Evolutionary conservation across 2,888 invertebrate genomes (phyloP).

Genomic region (Teleogryllus oceanicus): DNA sequence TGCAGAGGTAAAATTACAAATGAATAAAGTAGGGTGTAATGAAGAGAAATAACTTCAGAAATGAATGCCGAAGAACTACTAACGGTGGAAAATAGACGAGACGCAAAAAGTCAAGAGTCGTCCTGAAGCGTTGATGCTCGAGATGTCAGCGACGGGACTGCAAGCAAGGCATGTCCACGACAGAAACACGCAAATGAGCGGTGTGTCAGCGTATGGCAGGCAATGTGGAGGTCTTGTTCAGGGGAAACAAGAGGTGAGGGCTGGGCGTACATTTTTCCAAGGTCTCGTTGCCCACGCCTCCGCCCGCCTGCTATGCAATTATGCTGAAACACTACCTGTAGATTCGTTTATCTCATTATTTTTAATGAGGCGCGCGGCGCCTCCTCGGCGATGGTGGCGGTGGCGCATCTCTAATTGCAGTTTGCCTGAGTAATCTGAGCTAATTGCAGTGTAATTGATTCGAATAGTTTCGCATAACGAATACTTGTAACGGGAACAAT

Average conservation of each 20-base stretch:
- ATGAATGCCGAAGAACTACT: too few relatives aligned
- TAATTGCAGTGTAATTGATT: conserved; percentile 1
- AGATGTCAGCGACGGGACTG: too few relatives aligned
- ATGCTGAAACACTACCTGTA: conserved; percentile 18
- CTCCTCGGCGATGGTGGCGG: not conserved
- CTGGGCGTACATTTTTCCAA: not conserved
- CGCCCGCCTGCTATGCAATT: not conserved
- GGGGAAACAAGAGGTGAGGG: not conserved
- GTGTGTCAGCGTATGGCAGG: not conserved
- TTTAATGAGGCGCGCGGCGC: conserved; percentile 5
- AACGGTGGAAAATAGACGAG: too few relatives aligned
- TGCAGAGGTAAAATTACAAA: too few relatives aligned
- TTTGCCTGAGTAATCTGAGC: conserved; percentile 18
- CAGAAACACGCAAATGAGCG: too few relatives aligned
- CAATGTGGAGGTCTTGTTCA: not conserved
- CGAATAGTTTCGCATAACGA: conserved; percentile 6
- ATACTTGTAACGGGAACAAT: conserved; percentile 4
- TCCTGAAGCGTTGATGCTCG: too few relatives aligned
- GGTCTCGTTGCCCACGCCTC: not conserved
- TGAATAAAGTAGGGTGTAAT: too few relatives aligned
- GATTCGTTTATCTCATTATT: conserved; percentile 18
- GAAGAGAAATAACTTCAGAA: too few relatives aligned
- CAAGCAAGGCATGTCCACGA: too few relatives aligned
- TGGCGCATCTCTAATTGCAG: not conserved
- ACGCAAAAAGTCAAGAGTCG: too few relatives aligned